Percentiles rank a stretch among this genome's conserved stretches.
These are phyloP conservation scores for Polymixis lichenea DNA, from an alignment of 2,888 invertebrate genomes.

Conservation along the genomic window DNA sequence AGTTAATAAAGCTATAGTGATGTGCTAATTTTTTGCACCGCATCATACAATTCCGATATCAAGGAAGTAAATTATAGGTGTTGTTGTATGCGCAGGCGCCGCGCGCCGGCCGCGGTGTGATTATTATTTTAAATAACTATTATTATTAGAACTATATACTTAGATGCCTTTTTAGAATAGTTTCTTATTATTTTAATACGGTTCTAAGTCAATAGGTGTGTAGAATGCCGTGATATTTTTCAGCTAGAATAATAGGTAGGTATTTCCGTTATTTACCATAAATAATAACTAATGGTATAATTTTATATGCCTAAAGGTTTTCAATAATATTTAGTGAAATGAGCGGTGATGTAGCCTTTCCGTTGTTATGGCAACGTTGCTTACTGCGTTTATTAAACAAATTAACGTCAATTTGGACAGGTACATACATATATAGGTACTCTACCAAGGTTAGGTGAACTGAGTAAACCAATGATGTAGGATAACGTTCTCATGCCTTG, in stretches of 20 bases:
- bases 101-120: not conserved
- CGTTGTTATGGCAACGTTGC: not conserved
- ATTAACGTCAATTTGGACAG: too few relatives aligned
- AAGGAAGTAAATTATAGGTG: constrained; percentile 26
- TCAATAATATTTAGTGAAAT: not conserved
- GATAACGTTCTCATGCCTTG: not conserved
- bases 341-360: not conserved
- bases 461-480: too few relatives aligned
- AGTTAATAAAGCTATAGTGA: not conserved
- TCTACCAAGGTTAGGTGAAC: not conserved
- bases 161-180: not conserved
- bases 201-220: not conserved
- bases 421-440: too few relatives aligned
- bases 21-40: constrained; percentile 38
- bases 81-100: constrained; percentile 36
- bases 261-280: too few relatives aligned
- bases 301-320: too few relatives aligned
- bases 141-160: not conserved
- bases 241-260: not conserved
- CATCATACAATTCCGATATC: constrained; percentile 10
- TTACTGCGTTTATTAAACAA: too few relatives aligned
- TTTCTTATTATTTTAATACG: not conserved
- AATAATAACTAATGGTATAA: too few relatives aligned
- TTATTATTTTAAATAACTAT: constrained; percentile 27
- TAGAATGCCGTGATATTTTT: not conserved